phyloP scores from a whole-genome alignment of 1,140 invertebrate species.

The Reticulitermes speratus region DNA sequence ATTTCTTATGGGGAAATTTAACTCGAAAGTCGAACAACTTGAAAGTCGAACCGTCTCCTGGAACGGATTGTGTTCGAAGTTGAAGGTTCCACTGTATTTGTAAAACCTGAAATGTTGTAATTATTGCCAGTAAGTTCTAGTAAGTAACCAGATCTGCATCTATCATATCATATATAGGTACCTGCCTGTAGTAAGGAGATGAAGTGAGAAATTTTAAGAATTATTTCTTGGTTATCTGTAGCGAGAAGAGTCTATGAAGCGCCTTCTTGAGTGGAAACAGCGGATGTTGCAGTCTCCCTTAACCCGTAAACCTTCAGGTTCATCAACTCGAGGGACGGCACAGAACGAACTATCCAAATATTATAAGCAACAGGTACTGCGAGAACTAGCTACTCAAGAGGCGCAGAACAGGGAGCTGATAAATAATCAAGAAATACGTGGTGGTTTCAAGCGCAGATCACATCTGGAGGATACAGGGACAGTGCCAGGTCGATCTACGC shows the following conservation, averaged over 20 bases:
- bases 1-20: no score
- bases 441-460: not conserved
- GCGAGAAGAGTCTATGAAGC: slow-evolving; percentile 89
- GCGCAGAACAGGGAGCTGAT: slow-evolving; percentile 26
- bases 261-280: slow-evolving; percentile 88
- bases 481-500: not conserved
- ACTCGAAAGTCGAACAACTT: no score
- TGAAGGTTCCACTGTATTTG: no score
- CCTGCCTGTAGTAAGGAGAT: no score
- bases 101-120: no score
- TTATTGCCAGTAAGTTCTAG: no score
- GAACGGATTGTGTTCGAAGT: no score
- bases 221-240: slow-evolving; percentile 39
- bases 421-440: slow-evolving; percentile 39
- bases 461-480: slow-evolving; percentile 20
- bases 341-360: slow-evolving; percentile 51
- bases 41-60: no score
- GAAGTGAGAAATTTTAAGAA: not conserved
- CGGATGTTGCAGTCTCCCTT: slow-evolving; percentile 86
- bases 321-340: slow-evolving; percentile 48
- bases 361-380: slow-evolving; percentile 47
- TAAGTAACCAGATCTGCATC: no score
- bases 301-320: slow-evolving; percentile 68
- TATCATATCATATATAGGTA: no score
- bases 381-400: slow-evolving; percentile 38